Conservation (phyloP, 2,888 invertebrate species). For the Apodemia zela region DNA sequence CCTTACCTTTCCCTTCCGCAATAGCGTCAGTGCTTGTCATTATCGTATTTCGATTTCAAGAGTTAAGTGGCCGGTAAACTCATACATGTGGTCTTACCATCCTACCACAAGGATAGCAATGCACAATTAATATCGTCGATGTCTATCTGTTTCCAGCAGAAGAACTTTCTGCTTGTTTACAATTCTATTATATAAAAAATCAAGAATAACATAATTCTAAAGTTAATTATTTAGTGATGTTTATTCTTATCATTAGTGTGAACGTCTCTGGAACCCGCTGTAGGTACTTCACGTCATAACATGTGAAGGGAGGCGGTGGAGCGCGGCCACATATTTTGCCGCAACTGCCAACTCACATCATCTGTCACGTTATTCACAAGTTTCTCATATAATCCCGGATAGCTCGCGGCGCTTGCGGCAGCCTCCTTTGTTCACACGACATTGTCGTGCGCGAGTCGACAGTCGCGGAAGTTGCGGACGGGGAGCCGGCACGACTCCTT, state of each 20-base stretch:
- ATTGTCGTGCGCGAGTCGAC: neutral
- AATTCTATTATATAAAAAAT: too few species aligned
- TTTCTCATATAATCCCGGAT: neutral
- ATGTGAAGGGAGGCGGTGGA: neutral
- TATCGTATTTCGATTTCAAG: too few species aligned
- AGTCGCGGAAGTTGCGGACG: neutral
- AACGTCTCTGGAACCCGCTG: neutral
- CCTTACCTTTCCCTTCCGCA: too few species aligned
- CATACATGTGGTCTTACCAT: too few species aligned
- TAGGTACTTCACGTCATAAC: neutral
- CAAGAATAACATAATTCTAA: neutral
- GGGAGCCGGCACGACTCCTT: conserved; percentile 1
- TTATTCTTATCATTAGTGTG: neutral
- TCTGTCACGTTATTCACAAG: neutral
- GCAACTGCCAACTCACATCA: neutral
- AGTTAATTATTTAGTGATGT: neutral
- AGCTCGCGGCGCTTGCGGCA: too few species aligned
- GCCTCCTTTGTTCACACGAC: neutral
- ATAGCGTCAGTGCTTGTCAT: too few species aligned
- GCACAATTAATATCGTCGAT: too few species aligned
- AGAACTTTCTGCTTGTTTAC: too few species aligned
- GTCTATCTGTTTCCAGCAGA: too few species aligned
- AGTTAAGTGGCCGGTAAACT: too few species aligned
- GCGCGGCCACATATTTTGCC: neutral
- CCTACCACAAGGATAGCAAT: too few species aligned